These are phyloP conservation scores for Pachliopta kotzebuea DNA, from an alignment of 2,888 invertebrate species.

Conservation along the genomic window DNA sequence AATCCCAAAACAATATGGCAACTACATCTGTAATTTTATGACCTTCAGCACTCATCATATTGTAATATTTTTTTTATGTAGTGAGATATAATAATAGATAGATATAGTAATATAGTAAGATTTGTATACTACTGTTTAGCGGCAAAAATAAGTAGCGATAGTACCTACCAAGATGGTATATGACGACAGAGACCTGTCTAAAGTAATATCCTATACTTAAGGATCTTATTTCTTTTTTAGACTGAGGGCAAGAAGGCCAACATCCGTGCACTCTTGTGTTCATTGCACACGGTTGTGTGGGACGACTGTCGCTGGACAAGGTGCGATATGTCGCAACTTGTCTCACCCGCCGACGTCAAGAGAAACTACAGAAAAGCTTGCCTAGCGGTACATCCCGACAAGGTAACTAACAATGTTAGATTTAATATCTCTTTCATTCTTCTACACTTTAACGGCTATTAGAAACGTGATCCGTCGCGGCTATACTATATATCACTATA, in stretches of 20 bases:
- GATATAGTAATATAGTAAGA: too few species aligned
- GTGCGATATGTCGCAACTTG: conserved; percentile 96
- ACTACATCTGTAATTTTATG: too few species aligned
- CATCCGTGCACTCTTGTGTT: conserved; percentile 96
- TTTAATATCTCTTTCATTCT: not conserved
- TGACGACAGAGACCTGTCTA: not conserved
- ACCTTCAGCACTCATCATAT: too few species aligned
- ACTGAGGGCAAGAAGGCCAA: conserved; percentile 98
- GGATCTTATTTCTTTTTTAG: conserved; percentile 62
- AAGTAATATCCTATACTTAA: not conserved
- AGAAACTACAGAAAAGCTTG: conserved; percentile 97
- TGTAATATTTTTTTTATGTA: too few species aligned
- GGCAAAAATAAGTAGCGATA: too few species aligned
- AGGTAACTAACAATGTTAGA: conserved; percentile 80
- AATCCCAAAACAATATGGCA: too few species aligned
- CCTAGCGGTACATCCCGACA: conserved; percentile 98
- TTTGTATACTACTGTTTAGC: too few species aligned
- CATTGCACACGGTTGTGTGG: conserved; percentile 96
- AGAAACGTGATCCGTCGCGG: too few species aligned
- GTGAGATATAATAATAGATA: too few species aligned
- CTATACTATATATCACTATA: too few species aligned
- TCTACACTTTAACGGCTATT: too few species aligned
- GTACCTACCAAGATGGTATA: too few species aligned
- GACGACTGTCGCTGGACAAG: conserved; percentile 95
- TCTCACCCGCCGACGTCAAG: conserved; percentile 96